Evolutionary conservation across 2,113 vertebrate genomes (phyloP), one percentile per base, ranked within the genome.

Genomic region (Nestor notabilis): DNA sequence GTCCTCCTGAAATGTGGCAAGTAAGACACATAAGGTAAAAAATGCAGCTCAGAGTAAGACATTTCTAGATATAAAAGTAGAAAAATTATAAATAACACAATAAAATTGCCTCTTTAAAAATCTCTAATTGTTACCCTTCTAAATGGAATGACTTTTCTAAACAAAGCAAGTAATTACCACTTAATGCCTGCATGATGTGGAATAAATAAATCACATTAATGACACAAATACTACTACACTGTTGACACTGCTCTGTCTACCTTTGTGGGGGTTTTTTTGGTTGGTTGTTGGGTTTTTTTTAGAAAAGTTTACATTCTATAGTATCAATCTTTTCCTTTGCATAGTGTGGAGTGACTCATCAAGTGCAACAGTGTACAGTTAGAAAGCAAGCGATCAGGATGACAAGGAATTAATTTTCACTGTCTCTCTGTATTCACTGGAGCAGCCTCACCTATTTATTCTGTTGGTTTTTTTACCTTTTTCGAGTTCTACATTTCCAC

Each of bases 151-250:
- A 83, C 60, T 89, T 95, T 44, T 92, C 87, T 88, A 90, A 94
- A 74, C 58, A 95, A 97, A 90, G 52, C 44, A 95, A 89, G 72
- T 83, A 91, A 95, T 96, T 96, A 94, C 17, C 61, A 63, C 60
- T 90, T 78, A 91, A 90, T 66, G 76, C 56, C 81, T 87, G 29
- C 60, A 43, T 53, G 69, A 84, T 87, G 87, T 70, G 78, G 56
- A 97, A 96, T 71, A 92, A 85, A 83, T 28, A 75, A 91, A 84
- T 65, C 5, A 50, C 29, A 52, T 16, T 69, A 95, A 89, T 55
- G 65, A 70, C 17, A 83, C 16, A 92, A 94, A 89, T 47, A 92
- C 69, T 80, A 41, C 44, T 37, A 49, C 13, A 46, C 4, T 7
- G n/a, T 87, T 92, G 70, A 72, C 80, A 92, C 18, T 2, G 2